These are phyloP conservation scores for Somateria mollissima DNA, from an alignment of 2,797 vertebrate genomes.

Conservation along the genomic window DNA sequence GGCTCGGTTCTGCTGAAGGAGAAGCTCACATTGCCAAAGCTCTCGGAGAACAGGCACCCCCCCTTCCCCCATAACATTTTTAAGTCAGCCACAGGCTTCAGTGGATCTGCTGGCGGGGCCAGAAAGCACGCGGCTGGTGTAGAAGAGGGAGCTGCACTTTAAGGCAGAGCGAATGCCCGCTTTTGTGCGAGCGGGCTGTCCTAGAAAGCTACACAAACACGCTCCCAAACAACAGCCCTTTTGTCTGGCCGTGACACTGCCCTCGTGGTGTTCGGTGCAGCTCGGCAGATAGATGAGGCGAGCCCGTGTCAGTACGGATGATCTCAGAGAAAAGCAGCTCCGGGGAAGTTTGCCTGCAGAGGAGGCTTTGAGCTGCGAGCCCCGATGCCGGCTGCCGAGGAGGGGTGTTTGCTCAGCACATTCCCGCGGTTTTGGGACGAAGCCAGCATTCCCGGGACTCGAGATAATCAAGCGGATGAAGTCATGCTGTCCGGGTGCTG, in stretches of 20 bases:
- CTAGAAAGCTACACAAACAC: constrained; percentile 35
- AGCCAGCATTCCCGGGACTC: constrained; percentile 40
- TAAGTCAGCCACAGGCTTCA: neutral
- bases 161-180: neutral
- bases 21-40: too few relatives aligned
- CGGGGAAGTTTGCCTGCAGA: neutral
- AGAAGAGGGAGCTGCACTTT: neutral
- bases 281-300: constrained; percentile 20
- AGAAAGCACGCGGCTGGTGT: neutral
- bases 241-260: neutral
- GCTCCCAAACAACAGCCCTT: constrained; percentile 28
- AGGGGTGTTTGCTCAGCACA: constrained; percentile 26
- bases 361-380: neutral
- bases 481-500: constrained; percentile 5
- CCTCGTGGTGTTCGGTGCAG: neutral
- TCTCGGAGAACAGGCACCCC: neutral
- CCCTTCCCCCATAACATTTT: neutral
- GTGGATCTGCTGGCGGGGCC: neutral
- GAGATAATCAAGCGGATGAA: constrained; percentile 53
- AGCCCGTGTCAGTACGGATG: neutral
- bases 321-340: neutral
- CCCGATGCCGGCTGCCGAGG: neutral
- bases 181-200: neutral
- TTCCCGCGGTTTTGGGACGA: constrained; percentile 34
- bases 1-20: too few relatives aligned